A percentile compares a stretch with the other conserved stretches of the same genome.
phyloP scores from a whole-genome alignment of 2,797 vertebrate species.

The Epinephelus awoara region DNA sequence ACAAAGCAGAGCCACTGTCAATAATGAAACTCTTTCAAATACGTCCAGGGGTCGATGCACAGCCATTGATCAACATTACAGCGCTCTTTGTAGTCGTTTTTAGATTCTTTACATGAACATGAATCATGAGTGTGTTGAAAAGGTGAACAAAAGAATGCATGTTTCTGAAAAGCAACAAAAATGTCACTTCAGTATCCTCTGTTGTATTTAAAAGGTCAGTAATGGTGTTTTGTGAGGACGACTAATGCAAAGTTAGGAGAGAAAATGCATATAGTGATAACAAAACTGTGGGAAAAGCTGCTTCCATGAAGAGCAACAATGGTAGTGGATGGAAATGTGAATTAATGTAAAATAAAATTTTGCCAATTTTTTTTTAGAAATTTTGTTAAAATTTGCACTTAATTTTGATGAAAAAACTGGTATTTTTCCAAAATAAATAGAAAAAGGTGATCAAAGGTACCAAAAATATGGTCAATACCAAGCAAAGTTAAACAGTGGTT shows the following conservation, averaged over 20 bases:
- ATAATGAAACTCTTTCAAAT: constrained; percentile 54
- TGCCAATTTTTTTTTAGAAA: too few relatives aligned
- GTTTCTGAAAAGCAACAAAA: constrained; percentile 2
- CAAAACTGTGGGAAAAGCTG: not conserved
- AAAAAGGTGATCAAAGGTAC: too few relatives aligned
- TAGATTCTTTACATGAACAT: constrained; percentile 34
- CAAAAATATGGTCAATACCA: too few relatives aligned
- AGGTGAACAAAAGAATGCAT: not conserved
- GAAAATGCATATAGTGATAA: not conserved
- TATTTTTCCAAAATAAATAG: too few relatives aligned
- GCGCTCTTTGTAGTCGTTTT: constrained; percentile 28
- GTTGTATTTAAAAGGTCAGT: not conserved
- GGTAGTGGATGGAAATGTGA: too few relatives aligned
- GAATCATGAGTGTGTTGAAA: not conserved
- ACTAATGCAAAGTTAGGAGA: not conserved
- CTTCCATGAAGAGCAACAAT: not conserved
- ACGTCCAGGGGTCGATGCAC: constrained; percentile 39
- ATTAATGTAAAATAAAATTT: too few relatives aligned
- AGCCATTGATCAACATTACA: constrained; percentile 43
- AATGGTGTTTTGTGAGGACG: not conserved
- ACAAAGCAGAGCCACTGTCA: constrained; percentile 59
- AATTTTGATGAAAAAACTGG: too few relatives aligned
- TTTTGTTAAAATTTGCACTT: too few relatives aligned
- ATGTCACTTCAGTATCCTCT: not conserved
- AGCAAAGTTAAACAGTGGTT: too few relatives aligned